Evolutionary conservation across 2,888 invertebrate species (phyloP).

Genomic region (Diloba caeruleocephala): DNA sequence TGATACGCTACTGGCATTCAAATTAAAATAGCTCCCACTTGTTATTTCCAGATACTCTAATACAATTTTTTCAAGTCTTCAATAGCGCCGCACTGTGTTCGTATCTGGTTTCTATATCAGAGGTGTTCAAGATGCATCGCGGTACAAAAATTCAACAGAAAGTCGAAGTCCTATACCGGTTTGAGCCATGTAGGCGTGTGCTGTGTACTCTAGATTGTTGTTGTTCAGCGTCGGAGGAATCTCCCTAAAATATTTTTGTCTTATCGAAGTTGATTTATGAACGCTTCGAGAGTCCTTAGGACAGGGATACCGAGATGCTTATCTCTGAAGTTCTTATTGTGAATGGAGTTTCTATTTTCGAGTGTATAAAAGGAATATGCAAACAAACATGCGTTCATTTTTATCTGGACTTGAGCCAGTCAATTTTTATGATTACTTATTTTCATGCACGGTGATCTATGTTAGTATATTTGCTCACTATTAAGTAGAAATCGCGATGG

Average conservation of each 20-base stretch:
- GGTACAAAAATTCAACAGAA: constrained; percentile 73
- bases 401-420: constrained; percentile 18
- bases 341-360: constrained; percentile 39
- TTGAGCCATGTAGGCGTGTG: constrained; percentile 57
- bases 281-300: constrained; percentile 35
- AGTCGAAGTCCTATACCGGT: constrained; percentile 65
- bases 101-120: constrained; percentile 78
- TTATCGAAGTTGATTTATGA: constrained; percentile 59
- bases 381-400: constrained; percentile 35
- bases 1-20: constrained; percentile 42
- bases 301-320: constrained; percentile 46
- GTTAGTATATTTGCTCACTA: constrained; percentile 30
- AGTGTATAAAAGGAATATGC: constrained; percentile 35
- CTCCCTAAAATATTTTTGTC: constrained; percentile 53
- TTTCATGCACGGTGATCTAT: constrained; percentile 25
- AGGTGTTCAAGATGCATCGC: constrained; percentile 63
- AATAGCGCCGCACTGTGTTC: constrained; percentile 59
- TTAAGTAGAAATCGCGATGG: constrained; percentile 18
- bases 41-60: constrained; percentile 60
- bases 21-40: constrained; percentile 45
- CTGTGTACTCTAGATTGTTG: constrained; percentile 51
- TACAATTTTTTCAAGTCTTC: constrained; percentile 56
- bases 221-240: constrained; percentile 35
- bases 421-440: constrained; percentile 34
- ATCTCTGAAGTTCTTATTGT: constrained; percentile 42